phyloP scores from a whole-genome alignment of 2,888 invertebrate genomes.

The Neoaliturus tenellus region DNA sequence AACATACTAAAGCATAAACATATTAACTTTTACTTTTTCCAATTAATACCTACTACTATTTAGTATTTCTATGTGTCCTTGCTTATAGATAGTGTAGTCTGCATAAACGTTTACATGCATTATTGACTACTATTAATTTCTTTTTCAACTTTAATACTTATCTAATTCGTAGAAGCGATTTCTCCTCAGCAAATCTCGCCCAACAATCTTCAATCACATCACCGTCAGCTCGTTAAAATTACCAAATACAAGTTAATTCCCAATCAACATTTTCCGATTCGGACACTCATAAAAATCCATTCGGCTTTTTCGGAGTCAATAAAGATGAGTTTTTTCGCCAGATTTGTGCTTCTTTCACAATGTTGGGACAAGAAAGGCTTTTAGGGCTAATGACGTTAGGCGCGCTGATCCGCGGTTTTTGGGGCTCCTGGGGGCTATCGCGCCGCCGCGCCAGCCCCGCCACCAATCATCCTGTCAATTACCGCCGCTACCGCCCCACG shows the following conservation, averaged over 20 bases:
- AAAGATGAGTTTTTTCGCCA: conserved; percentile 26
- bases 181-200: background rate
- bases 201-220: background rate
- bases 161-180: background rate
- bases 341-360: conserved; percentile 23
- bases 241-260: background rate
- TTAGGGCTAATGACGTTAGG: conserved; percentile 39
- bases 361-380: conserved; percentile 49
- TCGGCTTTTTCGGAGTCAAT: conserved; percentile 2
- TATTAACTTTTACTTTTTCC: no score
- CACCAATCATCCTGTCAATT: conserved; percentile 35
- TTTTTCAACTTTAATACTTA: no score
- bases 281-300: background rate
- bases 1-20: no score
- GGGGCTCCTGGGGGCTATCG: background rate
- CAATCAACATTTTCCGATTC: background rate
- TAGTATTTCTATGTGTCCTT: no score
- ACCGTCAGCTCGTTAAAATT: background rate
- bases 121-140: no score
- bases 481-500: conserved; percentile 35
- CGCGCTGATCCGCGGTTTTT: background rate
- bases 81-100: no score
- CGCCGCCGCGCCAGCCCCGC: background rate
- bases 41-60: no score
- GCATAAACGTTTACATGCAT: no score